Evolutionary conservation across 2,797 vertebrate species (phyloP).

Genomic region (Macroramphosus scolopax): DNA sequence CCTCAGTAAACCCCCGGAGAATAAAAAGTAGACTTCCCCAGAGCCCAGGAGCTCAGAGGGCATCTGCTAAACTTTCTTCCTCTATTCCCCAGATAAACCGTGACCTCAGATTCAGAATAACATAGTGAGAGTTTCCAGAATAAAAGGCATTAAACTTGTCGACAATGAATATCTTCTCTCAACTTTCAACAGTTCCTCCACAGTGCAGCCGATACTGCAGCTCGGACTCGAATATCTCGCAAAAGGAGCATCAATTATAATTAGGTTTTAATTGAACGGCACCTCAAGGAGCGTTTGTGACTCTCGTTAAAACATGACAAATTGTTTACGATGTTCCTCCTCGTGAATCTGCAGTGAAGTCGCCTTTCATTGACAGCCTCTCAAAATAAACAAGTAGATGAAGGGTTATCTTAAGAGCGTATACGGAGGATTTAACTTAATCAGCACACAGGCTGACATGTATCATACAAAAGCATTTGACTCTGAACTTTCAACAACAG

Average conservation of each 20-base stretch:
- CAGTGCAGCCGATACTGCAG: neutral
- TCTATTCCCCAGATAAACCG: slow-evolving; percentile 50
- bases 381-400: no score
- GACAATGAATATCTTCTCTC: slow-evolving; percentile 23
- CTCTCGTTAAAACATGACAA: no score
- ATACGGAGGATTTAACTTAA: no score
- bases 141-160: slow-evolving; percentile 21
- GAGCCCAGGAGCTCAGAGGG: slow-evolving; percentile 43
- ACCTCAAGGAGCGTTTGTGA: no score
- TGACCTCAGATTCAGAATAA: slow-evolving; percentile 48
- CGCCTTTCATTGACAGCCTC: no score
- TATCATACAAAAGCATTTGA: slow-evolving; percentile 1
- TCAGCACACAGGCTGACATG: no score
- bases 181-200: neutral
- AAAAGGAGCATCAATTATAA: slow-evolving; percentile 1
- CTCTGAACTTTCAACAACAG: neutral
- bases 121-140: slow-evolving; percentile 25
- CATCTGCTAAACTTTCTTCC: slow-evolving; percentile 45
- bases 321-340: no score
- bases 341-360: no score
- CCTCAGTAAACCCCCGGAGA: slow-evolving; percentile 62
- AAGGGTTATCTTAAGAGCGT: no score
- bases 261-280: slow-evolving; percentile 19
- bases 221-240: slow-evolving; percentile 1
- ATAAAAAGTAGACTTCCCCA: slow-evolving; percentile 54